Conservation (phyloP, 2,888 invertebrate species). For the Ditylenchus weischeri region DNA sequence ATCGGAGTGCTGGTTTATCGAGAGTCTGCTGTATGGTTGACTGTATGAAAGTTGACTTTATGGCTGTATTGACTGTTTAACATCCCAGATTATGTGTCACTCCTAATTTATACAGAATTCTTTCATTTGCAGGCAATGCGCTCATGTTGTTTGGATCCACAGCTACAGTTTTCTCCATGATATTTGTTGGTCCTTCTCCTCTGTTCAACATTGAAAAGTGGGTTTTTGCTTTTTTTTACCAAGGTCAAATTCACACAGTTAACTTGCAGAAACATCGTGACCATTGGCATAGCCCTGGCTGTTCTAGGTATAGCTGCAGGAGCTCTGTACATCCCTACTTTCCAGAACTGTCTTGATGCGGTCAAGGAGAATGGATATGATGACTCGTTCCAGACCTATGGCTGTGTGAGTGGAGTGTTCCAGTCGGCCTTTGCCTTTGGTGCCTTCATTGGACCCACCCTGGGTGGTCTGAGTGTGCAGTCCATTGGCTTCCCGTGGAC, state of each 20-base stretch:
- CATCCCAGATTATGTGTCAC: too few relatives aligned
- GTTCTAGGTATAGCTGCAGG: slow-evolving; percentile 73
- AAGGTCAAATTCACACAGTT: not conserved
- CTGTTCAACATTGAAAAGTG: slow-evolving; percentile 47
- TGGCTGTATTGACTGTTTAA: too few relatives aligned
- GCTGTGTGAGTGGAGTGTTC: slow-evolving; percentile 83
- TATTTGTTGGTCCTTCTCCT: slow-evolving; percentile 58
- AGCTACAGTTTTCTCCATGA: slow-evolving; percentile 52
- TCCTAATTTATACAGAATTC: too few relatives aligned
- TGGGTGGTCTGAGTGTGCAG: slow-evolving; percentile 54
- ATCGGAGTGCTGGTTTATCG: too few relatives aligned
- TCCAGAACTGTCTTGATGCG: slow-evolving; percentile 77
- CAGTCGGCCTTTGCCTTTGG: slow-evolving; percentile 84
- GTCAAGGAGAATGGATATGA: slow-evolving; percentile 70
- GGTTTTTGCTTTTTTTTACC: not conserved
- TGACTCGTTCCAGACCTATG: slow-evolving; percentile 82
- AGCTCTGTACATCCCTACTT: slow-evolving; percentile 79
- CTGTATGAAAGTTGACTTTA: too few relatives aligned
- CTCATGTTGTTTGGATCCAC: slow-evolving; percentile 56
- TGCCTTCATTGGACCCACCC: slow-evolving; percentile 57
- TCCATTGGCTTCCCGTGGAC: slow-evolving; percentile 59
- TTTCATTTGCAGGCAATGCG: slow-evolving; percentile 4
- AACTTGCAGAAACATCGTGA: slow-evolving; percentile 43
- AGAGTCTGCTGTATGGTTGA: too few relatives aligned
- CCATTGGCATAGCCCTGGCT: slow-evolving; percentile 69